phyloP scores from a whole-genome alignment of 2,888 invertebrate species.

The Andrena fulva region DNA sequence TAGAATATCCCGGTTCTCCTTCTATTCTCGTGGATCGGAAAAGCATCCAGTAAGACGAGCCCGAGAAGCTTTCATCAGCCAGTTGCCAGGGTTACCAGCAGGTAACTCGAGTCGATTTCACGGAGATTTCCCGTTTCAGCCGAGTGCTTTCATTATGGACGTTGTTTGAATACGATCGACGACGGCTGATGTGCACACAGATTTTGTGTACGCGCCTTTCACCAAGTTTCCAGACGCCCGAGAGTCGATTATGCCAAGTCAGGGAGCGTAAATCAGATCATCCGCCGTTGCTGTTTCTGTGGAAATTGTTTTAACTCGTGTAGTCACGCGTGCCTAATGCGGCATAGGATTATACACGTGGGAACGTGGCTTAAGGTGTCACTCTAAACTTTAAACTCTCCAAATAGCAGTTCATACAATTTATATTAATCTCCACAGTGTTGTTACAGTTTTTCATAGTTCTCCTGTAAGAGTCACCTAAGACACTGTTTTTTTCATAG shows the following conservation, averaged over 20 bases:
- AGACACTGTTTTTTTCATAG: too few relatives aligned
- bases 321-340: too few relatives aligned
- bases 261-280: conserved; percentile 41
- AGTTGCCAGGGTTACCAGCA: conserved; percentile 50
- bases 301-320: too few relatives aligned
- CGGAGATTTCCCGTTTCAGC: conserved; percentile 45
- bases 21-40: background rate
- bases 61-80: background rate
- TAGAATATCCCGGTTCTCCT: background rate
- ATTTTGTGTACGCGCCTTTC: conserved; percentile 5
- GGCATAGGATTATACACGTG: too few relatives aligned
- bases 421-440: too few relatives aligned
- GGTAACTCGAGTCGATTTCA: conserved; percentile 55
- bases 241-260: conserved; percentile 46
- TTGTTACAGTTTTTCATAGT: too few relatives aligned
- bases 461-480: too few relatives aligned
- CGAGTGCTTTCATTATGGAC: conserved; percentile 53
- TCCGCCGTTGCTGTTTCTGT: background rate
- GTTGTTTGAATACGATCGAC: conserved; percentile 47
- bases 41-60: background rate
- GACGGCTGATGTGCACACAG: conserved; percentile 29
- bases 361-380: too few relatives aligned
- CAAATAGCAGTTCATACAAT: too few relatives aligned
- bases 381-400: too few relatives aligned
- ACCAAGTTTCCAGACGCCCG: conserved; percentile 28